These are phyloP conservation scores for Brachylomia viminalis DNA, from an alignment of 2,888 invertebrate genomes.

Conservation along the genomic window DNA sequence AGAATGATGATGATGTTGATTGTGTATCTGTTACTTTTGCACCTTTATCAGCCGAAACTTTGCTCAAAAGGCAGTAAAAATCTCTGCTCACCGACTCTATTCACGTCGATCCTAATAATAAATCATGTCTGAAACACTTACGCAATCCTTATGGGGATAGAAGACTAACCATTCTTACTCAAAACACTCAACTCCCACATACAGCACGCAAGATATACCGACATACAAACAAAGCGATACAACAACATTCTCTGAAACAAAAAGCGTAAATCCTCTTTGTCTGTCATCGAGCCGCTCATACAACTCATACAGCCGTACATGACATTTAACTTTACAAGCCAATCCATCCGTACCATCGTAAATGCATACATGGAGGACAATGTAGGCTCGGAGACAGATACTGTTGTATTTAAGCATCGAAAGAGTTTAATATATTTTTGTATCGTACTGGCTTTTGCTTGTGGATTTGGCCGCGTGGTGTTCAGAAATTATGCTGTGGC, in stretches of 20 bases:
- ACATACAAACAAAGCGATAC: background rate
- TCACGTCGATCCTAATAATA: background rate
- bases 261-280: constrained; percentile 29
- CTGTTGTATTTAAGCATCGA: background rate
- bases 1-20: background rate
- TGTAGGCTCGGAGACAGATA: constrained; percentile 27
- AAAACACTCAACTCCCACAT: background rate
- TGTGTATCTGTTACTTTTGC: too few species aligned
- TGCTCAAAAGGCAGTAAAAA: background rate
- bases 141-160: background rate
- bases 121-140: background rate
- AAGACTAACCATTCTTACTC: background rate
- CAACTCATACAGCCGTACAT: constrained; percentile 24
- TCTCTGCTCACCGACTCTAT: background rate
- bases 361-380: constrained; percentile 10
- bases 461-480: too few species aligned
- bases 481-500: too few species aligned
- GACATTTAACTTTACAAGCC: constrained; percentile 39
- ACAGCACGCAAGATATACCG: background rate
- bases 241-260: constrained; percentile 9
- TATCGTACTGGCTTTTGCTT: too few species aligned
- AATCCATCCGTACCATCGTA: constrained; percentile 27
- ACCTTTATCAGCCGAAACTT: background rate
- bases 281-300: constrained; percentile 28
- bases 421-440: background rate